Evolutionary conservation across 2,888 invertebrate species (phyloP).

Genomic region (Nomada ferruginata): DNA sequence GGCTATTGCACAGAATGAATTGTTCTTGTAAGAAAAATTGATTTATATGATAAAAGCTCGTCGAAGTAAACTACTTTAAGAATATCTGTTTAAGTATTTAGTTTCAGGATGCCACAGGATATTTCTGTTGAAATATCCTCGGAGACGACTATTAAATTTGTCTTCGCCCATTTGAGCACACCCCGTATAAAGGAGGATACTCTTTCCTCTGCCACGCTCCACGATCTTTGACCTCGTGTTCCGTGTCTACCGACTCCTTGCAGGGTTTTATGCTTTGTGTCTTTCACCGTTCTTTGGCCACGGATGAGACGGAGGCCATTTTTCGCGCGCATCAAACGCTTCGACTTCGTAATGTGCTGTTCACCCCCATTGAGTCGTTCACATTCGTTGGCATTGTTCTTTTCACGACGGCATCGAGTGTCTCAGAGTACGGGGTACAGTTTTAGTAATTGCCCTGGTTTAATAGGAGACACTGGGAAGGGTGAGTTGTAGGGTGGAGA

Average conservation of each 20-base stretch:
- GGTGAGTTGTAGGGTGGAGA: too few relatives aligned
- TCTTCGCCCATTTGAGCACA: too few relatives aligned
- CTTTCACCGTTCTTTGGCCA: background rate
- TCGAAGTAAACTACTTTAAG: too few relatives aligned
- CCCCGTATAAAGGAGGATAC: too few relatives aligned
- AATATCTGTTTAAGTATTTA: too few relatives aligned
- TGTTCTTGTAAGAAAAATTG: too few relatives aligned
- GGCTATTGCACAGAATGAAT: too few relatives aligned
- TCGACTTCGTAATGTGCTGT: background rate
- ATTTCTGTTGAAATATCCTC: too few relatives aligned
- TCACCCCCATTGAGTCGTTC: background rate
- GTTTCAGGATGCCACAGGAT: too few relatives aligned
- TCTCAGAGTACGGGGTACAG: background rate
- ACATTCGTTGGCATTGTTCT: slow-evolving; percentile 12
- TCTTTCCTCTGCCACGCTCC: slow-evolving; percentile 23
- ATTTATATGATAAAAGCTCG: too few relatives aligned
- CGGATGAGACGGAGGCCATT: slow-evolving; percentile 27
- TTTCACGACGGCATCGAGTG: background rate
- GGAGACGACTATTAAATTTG: too few relatives aligned
- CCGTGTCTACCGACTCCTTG: slow-evolving; percentile 11
- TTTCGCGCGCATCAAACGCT: slow-evolving; percentile 40
- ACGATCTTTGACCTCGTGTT: slow-evolving; percentile 41
- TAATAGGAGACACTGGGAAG: background rate
- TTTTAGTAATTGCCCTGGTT: background rate
- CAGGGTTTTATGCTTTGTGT: slow-evolving; percentile 21